These are phyloP conservation scores for Stegana nigrithorax DNA, from an alignment of 2,888 invertebrate species.

Conservation along the genomic window DNA sequence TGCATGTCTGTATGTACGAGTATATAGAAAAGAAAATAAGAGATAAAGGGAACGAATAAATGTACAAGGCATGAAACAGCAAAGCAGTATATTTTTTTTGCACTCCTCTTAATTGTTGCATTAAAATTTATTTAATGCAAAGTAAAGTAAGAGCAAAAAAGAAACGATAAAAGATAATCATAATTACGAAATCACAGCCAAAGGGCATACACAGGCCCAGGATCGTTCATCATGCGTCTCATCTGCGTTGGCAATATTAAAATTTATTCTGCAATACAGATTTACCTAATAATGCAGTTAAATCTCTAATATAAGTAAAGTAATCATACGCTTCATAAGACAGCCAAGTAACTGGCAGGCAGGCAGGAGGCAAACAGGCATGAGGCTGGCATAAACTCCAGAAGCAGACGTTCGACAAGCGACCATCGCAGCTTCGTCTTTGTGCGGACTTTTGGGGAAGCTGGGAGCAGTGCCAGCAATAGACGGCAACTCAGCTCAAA, in stretches of 20 bases:
- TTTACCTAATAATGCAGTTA: constrained; percentile 54
- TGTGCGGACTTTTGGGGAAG: not conserved
- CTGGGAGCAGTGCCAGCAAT: not conserved
- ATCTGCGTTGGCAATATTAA: not conserved
- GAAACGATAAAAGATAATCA: not conserved
- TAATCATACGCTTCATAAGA: constrained; percentile 58
- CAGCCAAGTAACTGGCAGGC: not conserved
- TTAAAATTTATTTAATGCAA: too few species aligned
- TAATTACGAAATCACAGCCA: not conserved
- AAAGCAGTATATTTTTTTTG: too few species aligned
- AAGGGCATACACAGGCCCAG: not conserved
- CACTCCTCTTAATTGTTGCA: too few species aligned
- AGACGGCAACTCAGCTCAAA: constrained; percentile 1
- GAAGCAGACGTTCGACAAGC: too few species aligned
- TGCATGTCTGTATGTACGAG: too few species aligned
- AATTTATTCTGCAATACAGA: not conserved
- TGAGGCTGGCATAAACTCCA: not conserved
- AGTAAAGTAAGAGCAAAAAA: too few species aligned
- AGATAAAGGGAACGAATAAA: too few species aligned
- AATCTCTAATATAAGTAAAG: constrained; percentile 54
- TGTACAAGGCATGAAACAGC: too few species aligned
- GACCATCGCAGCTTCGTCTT: too few species aligned
- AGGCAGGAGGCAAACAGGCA: constrained; percentile 40
- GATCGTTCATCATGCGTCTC: not conserved
- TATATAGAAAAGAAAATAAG: too few species aligned